Base-by-base conservation (phyloP, 2,888 invertebrate species). In the Axea sp. region DNA sequence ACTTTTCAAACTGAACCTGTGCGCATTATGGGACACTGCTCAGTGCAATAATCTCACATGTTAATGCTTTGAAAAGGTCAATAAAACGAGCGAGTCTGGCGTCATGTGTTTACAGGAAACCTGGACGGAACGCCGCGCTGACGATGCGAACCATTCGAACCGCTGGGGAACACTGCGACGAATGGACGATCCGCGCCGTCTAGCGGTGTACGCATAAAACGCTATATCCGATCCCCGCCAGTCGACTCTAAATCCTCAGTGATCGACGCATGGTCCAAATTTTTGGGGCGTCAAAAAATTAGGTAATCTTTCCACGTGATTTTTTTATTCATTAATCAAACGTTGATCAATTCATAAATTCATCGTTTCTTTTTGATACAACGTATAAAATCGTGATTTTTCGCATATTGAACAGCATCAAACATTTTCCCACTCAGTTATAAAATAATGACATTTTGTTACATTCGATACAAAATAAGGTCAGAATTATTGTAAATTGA, bases 161-260 rank as follows among this genome's bases (percentile, higher is more conserved):
- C 78, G 80, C 77, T 80, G 79, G 79, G 80, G 76, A 73, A 82
- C 80, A 84, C 84, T 85, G 86, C 85, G 83, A 83, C 84, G 83
- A 80, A 83, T 78, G 14, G 24, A 83, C 78, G 77, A 64, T 47
- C 57, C 31, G 82, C 84, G 84, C 84, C 82, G 78, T 73, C 83
- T 82, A 72, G 77, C 79, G 85, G 80, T 76, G 68, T 60, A 62
- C 62, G 33, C 39, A 26, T 51, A 74, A 79, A 79, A 49, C 64
- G 55, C 41, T 53, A 65, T 37, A 65, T 51, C 71, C 53, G 53
- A 35, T 59, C 47, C 62, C 72, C 53, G 53, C 55, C 55, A 37
- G 15, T 45, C 7, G 22, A 43, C 30, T 35, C 22, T 28, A 45
- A 60, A 60, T 35, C 64, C 33, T 62, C n/a, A 28, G 41, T 57